These are phyloP conservation scores for Augiades crinisus DNA, from an alignment of 2,888 invertebrate species.

Conservation along the genomic window DNA sequence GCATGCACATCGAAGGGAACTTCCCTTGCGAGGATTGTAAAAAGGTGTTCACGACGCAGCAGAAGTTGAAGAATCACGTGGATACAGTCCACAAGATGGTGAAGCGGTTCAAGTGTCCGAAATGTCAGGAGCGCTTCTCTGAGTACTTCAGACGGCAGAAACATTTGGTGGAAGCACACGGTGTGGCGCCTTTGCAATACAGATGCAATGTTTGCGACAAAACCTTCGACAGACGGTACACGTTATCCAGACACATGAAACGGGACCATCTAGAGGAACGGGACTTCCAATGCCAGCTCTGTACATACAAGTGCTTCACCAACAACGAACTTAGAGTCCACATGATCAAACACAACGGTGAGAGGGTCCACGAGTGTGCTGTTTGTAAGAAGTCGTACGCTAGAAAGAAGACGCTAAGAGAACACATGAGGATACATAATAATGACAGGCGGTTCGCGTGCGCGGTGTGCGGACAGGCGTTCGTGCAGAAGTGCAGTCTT, in stretches of 20 bases:
- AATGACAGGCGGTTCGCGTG: constrained; percentile 63
- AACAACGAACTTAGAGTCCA: constrained; percentile 58
- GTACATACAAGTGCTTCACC: constrained; percentile 58
- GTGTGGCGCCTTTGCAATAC: constrained; percentile 53
- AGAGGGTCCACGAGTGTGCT: constrained; percentile 55
- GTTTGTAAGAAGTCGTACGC: constrained; percentile 68
- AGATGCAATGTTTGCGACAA: constrained; percentile 59
- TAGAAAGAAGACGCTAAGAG: constrained; percentile 58
- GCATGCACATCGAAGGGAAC: constrained; percentile 52
- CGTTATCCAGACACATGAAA: constrained; percentile 60
- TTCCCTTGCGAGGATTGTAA: constrained; percentile 56
- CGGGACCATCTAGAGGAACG: constrained; percentile 61
- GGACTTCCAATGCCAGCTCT: constrained; percentile 51
- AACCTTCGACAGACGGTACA: constrained; percentile 41
- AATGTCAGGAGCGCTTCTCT: constrained; percentile 53
- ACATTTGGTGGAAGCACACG: constrained; percentile 59
- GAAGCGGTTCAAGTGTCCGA: constrained; percentile 54
- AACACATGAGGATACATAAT: constrained; percentile 67
- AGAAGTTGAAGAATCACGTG: constrained; percentile 54
- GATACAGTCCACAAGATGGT: constrained; percentile 51
- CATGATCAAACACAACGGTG: constrained; percentile 60
- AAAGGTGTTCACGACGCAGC: constrained; percentile 47
- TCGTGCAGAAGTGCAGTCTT: constrained; percentile 66
- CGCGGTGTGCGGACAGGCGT: constrained; percentile 60
- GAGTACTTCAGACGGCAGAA: constrained; percentile 65